These are phyloP conservation scores for Sciurus niger DNA, from an alignment of 2,113 vertebrate genomes.

Conservation along the genomic window DNA sequence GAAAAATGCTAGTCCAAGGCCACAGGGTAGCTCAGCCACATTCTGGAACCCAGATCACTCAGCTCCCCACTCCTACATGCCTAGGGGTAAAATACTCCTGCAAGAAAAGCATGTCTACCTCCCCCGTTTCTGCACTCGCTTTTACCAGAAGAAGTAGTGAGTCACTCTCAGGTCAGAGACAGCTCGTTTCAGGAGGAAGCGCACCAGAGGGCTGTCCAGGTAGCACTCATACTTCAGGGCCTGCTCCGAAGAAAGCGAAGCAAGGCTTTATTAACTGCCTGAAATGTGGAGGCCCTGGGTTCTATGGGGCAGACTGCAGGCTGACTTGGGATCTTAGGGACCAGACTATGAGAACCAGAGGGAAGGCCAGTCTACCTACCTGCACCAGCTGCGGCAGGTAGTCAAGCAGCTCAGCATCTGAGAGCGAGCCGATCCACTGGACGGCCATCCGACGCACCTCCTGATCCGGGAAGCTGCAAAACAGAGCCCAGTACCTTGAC, in stretches of 20 bases:
- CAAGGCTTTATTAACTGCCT: neutral
- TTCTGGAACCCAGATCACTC: neutral
- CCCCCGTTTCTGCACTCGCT: neutral
- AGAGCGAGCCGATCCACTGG: slow-evolving; percentile 97
- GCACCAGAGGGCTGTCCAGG: slow-evolving; percentile 97
- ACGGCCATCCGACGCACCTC: slow-evolving; percentile 96
- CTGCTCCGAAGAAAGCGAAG: slow-evolving; percentile 81
- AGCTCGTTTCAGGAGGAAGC: slow-evolving; percentile 96
- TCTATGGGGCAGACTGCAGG: neutral
- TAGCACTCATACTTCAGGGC: slow-evolving; percentile 99
- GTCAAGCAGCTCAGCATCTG: slow-evolving; percentile 95
- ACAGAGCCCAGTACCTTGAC: slow-evolving; percentile 1
- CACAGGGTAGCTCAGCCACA: neutral
- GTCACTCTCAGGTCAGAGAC: slow-evolving; percentile 95
- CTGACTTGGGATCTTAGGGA: neutral
- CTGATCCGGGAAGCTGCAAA: slow-evolving; percentile 96
- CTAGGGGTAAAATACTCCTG: rapidly evolving
- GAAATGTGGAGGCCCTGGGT: neutral
- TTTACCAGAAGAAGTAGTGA: slow-evolving; percentile 98
- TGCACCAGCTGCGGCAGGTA: slow-evolving; percentile 98
- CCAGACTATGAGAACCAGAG: rapidly evolving
- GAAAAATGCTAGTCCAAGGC: neutral
- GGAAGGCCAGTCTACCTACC: slow-evolving; percentile 86
- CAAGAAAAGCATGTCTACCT: neutral
- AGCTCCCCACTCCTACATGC: neutral